Base-by-base conservation (phyloP, 2,888 invertebrate species). In the Acrocera orbiculus region DNA sequence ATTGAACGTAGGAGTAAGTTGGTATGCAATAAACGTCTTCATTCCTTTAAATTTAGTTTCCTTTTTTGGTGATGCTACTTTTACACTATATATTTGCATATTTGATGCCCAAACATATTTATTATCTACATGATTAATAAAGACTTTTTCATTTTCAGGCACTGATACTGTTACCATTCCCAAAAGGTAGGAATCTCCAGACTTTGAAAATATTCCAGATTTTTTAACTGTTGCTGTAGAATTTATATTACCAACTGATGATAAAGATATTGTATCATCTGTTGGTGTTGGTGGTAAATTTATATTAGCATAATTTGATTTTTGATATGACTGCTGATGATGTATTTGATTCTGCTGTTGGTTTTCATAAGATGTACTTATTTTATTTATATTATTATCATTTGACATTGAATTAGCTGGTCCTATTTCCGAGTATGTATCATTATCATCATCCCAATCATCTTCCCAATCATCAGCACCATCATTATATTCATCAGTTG, bases 11-110 rank as follows among this genome's bases (percentile, higher is more conserved):
- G 93, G 93, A 34, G 90, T 93, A 40, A 96, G 60, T 52, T 92
- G 87, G 63, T 96, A 96, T 29, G 92, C 92, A 47, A 96, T 96
- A 52, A 82, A 98, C 51, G 89, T 93, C 63, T 96, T 96, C 47
- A 96, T 73, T 26, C 93, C 96, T 56, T 93, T 93, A 52, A 96
- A 74, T 64, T 98, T 98, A 1, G 86, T 80, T 61, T 93, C 93
- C 57, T 98, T 96, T 54, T 93, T 95, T 5, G 95, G 95, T 35
- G 92, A 92, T 11, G 89, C 81, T 19, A 96, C 82, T 33, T 76
- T 67, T 38, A 95, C 95, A 5, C 70, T 70, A 53, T 89, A 93
- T 3, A 76, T 70, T 38, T 78, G 72, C 30, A 67, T 62, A 36
- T 73, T 69, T 1, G 76, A 69, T 37, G 76, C 66, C 93, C 93